Percentiles rank a stretch among this genome's conserved stretches.
Conservation (phyloP, 92 coral and sea anemone genomes). For the Actinostola sp. region DNA sequence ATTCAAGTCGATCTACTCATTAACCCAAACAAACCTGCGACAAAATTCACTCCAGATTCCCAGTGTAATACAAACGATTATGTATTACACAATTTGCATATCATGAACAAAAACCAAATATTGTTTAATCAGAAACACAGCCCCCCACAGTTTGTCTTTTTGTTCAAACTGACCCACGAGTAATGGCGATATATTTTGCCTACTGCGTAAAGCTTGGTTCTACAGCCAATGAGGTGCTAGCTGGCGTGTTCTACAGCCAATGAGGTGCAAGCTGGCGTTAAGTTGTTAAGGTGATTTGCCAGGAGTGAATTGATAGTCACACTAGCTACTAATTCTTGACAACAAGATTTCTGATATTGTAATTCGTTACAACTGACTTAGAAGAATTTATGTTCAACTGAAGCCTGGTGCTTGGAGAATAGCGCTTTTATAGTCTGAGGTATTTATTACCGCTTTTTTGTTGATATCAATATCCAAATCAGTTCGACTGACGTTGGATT, state of each 20-base stretch:
- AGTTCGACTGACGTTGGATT: too few species aligned
- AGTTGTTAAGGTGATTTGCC: too few species aligned
- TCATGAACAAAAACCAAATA: neutral
- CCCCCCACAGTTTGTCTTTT: neutral
- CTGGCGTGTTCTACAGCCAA: neutral
- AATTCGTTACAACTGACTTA: neutral
- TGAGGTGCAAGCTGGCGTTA: neutral
- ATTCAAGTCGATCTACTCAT: too few species aligned
- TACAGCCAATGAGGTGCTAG: neutral
- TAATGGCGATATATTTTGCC: neutral
- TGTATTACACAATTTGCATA: slow-evolving; percentile 7
- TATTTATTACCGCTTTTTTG: too few species aligned
- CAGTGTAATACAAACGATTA: too few species aligned
- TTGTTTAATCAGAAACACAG: neutral
- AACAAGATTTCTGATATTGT: neutral
- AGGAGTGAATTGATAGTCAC: too few species aligned
- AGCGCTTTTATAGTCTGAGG: too few species aligned
- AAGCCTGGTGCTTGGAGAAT: too few species aligned
- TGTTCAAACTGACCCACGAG: neutral
- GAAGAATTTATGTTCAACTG: too few species aligned
- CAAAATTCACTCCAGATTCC: too few species aligned
- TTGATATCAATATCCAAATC: too few species aligned
- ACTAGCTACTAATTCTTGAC: neutral
- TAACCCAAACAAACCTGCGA: too few species aligned
- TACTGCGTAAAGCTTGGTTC: neutral